Conservation (phyloP, 2,888 invertebrate genomes). For the Trichacis sp. region DNA sequence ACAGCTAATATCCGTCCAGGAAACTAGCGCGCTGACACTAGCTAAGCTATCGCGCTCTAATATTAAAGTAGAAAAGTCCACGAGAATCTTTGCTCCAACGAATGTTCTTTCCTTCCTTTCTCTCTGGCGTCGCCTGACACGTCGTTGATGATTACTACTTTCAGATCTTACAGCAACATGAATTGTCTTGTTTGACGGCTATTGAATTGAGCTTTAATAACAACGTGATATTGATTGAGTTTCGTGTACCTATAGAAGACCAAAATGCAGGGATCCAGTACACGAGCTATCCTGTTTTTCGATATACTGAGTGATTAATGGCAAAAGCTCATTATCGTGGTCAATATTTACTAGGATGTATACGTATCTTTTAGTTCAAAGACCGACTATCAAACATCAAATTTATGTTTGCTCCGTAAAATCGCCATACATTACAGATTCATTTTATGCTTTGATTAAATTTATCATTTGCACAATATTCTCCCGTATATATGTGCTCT, state of each 20-base stretch:
- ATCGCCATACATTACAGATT: too few species aligned
- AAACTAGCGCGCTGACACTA: slow-evolving; percentile 62
- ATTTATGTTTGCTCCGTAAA: too few species aligned
- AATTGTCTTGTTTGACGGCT: slow-evolving; percentile 2
- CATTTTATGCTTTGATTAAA: too few species aligned
- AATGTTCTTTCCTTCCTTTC: slow-evolving; percentile 1
- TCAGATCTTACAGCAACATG: not conserved
- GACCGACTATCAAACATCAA: too few species aligned
- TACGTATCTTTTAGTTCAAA: too few species aligned
- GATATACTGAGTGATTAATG: slow-evolving; percentile 32
- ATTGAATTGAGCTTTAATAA: slow-evolving; percentile 6
- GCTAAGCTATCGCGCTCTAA: slow-evolving; percentile 57
- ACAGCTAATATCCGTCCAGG: slow-evolving; percentile 69
- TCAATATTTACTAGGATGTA: too few species aligned
- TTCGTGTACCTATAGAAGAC: slow-evolving; percentile 7
- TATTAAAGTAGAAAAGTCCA: slow-evolving; percentile 53
- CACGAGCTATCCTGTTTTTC: slow-evolving; percentile 12
- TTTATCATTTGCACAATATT: too few species aligned
- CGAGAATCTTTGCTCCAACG: slow-evolving; percentile 9
- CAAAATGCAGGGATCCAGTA: slow-evolving; percentile 12
- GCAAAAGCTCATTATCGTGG: too few species aligned
- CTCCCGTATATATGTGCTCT: too few species aligned
- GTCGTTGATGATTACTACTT: slow-evolving; percentile 22
- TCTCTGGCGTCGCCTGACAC: slow-evolving; percentile 6
- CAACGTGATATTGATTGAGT: slow-evolving; percentile 3